Evolutionary conservation across 2,113 vertebrate species (phyloP).

Genomic region (Trogon surrucura): DNA sequence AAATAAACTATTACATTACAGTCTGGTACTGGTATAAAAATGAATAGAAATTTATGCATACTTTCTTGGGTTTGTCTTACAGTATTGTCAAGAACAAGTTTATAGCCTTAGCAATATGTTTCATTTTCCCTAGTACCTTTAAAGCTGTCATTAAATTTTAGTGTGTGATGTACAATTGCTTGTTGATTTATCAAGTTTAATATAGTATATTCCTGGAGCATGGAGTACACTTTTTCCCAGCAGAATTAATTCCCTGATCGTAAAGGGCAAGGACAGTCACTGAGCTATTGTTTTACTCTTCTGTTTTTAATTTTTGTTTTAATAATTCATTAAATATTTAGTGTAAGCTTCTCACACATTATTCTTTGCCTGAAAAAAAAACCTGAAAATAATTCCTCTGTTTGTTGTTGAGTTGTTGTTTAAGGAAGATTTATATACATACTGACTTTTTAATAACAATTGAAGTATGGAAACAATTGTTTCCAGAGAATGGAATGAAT

Average conservation of each 20-base stretch:
- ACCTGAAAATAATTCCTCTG: background rate
- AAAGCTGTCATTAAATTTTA: slow-evolving; percentile 39
- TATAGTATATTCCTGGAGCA: background rate
- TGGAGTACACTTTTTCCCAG: background rate
- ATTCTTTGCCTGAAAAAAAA: background rate
- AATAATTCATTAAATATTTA: background rate
- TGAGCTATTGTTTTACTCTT: background rate
- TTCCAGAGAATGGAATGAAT: background rate
- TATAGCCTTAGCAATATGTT: slow-evolving; percentile 7
- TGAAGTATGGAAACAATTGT: background rate
- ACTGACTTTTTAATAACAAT: background rate
- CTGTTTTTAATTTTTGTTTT: background rate
- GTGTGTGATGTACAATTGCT: background rate
- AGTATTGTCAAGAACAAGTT: background rate
- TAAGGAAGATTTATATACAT: background rate
- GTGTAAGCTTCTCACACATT: background rate
- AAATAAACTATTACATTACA: background rate
- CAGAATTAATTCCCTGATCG: background rate
- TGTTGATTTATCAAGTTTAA: background rate
- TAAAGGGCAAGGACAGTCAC: background rate
- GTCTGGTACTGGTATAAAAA: background rate
- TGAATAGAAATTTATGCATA: background rate
- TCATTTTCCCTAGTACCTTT: background rate
- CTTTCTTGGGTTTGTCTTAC: background rate
- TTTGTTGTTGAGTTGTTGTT: background rate